A percentile compares a stretch with the other conserved stretches of the same genome.
Conservation (phyloP, 2,113 vertebrate species). For the Grallaria varia region DNA sequence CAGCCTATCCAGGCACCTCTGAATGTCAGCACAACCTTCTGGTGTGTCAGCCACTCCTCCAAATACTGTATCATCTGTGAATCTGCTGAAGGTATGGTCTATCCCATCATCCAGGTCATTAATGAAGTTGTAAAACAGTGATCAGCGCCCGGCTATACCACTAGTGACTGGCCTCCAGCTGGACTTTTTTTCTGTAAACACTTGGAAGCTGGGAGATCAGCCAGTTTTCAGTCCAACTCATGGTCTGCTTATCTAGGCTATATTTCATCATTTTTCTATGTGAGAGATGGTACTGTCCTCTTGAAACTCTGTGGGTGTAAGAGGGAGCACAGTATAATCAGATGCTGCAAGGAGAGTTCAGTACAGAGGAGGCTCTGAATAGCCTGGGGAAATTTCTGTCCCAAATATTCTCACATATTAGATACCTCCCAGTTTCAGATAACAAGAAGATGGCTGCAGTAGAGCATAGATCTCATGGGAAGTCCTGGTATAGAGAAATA, state of each 20-base stretch:
- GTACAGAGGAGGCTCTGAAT: background rate
- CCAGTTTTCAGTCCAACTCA: background rate
- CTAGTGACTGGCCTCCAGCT: background rate
- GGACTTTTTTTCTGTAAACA: background rate
- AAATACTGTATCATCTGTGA: background rate
- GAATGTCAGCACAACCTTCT: background rate
- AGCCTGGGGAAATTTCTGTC: background rate
- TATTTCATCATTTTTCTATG: background rate
- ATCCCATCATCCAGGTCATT: background rate
- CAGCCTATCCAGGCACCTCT: background rate
- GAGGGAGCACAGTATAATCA: background rate
- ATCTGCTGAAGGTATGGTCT: background rate
- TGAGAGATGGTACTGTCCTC: background rate
- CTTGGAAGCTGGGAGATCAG: background rate
- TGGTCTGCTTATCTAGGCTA: background rate
- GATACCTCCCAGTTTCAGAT: background rate
- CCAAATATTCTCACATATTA: background rate
- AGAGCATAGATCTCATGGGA: background rate
- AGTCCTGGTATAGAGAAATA: background rate
- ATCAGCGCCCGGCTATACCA: background rate
- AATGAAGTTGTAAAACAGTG: background rate
- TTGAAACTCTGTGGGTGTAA: background rate
- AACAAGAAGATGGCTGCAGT: background rate
- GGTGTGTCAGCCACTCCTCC: background rate
- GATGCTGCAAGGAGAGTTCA: background rate